phyloP scores from a whole-genome alignment of 2,113 vertebrate species.

The Hiodon alosoides region DNA sequence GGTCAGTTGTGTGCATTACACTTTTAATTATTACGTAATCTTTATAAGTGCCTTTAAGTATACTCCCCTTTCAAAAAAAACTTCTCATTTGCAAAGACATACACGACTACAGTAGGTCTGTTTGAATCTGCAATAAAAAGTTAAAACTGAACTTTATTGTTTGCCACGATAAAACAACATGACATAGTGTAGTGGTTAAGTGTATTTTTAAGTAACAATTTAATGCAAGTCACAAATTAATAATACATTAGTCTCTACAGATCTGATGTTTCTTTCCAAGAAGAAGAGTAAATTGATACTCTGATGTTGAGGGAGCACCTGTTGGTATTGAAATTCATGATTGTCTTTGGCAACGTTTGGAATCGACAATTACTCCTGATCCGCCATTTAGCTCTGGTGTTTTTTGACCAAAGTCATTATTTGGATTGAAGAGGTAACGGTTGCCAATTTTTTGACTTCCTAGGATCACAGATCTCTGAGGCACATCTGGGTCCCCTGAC shows the following conservation, averaged over 20 bases:
- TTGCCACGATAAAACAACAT: not conserved
- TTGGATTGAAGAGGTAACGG: not conserved
- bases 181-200: not conserved
- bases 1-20: not conserved
- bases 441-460: not conserved
- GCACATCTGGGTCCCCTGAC: not conserved
- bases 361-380: not conserved
- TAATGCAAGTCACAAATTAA: not conserved
- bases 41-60: slow-evolving; percentile 9
- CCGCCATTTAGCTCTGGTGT: not conserved
- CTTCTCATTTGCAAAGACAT: not conserved
- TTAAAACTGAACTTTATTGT: not conserved
- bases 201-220: not conserved
- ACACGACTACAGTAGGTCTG: not conserved
- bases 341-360: not conserved
- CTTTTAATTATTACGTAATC: slow-evolving; percentile 18
- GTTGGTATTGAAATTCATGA: slow-evolving; percentile 10
- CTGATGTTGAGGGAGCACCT: slow-evolving; percentile 8
- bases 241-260: not conserved
- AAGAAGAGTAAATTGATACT: slow-evolving; percentile 9
- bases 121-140: slow-evolving; percentile 3
- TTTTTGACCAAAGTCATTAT: not conserved
- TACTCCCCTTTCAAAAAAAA: not conserved
- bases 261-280: slow-evolving; percentile 1
- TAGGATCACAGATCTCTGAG: not conserved